These are phyloP conservation scores for Agrilus planipennis DNA, from an alignment of 1,140 invertebrate species.

Conservation along the genomic window DNA sequence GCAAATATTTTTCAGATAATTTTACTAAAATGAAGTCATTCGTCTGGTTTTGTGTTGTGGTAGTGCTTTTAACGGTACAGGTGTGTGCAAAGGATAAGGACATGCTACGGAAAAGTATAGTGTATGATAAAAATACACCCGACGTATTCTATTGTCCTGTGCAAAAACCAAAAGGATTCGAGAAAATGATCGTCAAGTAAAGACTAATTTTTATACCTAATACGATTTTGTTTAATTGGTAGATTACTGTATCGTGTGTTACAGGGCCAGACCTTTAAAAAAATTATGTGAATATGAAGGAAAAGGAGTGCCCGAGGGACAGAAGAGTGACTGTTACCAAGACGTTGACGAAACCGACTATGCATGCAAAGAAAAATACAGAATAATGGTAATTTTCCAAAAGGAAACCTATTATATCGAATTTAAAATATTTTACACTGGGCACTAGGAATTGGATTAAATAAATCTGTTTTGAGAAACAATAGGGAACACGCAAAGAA, in stretches of 20 bases:
- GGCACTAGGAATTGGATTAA: no score
- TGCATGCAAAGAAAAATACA: constrained; percentile 70
- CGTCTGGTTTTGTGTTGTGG: no score
- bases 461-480: no score
- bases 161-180: constrained; percentile 58
- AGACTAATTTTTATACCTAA: no score
- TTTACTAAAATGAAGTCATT: no score
- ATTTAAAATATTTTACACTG: no score
- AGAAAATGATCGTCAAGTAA: constrained; percentile 52
- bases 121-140: constrained; percentile 71
- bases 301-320: constrained; percentile 53
- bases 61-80: no score
- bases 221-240: not conserved
- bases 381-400: constrained; percentile 68
- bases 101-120: constrained; percentile 69
- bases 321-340: constrained; percentile 71
- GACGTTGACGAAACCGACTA: constrained; percentile 70
- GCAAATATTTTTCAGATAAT: no score
- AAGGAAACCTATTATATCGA: no score
- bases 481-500: no score
- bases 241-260: constrained; percentile 9
- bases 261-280: constrained; percentile 50
- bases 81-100: no score
- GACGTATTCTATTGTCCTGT: constrained; percentile 75
- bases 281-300: constrained; percentile 69